Conservation (phyloP, 2,888 invertebrate genomes). For the Rhabditophanes sp. region DNA sequence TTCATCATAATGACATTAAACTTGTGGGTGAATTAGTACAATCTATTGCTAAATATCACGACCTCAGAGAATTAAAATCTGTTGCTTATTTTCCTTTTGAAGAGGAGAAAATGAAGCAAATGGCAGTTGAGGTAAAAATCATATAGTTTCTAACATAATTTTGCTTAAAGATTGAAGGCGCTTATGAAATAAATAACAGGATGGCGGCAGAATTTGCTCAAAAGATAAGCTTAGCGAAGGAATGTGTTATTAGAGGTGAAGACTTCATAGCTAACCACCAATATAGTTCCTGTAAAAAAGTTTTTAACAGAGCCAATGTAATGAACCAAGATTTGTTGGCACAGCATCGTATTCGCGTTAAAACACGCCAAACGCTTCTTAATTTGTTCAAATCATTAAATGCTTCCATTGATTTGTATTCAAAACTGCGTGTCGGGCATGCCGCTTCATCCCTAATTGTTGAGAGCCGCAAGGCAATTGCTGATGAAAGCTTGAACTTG, state of each 20-base stretch:
- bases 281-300: background rate
- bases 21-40: slow-evolving; percentile 27
- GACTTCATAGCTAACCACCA: slow-evolving; percentile 19
- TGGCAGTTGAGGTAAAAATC: slow-evolving; percentile 7
- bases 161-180: slow-evolving; percentile 25
- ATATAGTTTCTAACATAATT: slow-evolving; percentile 2
- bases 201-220: slow-evolving; percentile 32
- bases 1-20: slow-evolving; percentile 28
- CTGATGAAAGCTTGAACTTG: slow-evolving; percentile 28
- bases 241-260: slow-evolving; percentile 35
- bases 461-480: slow-evolving; percentile 30
- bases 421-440: slow-evolving; percentile 22
- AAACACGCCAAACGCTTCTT: slow-evolving; percentile 14
- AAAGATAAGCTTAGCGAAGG: slow-evolving; percentile 27
- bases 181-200: slow-evolving; percentile 25
- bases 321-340: slow-evolving; percentile 4
- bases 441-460: slow-evolving; percentile 23
- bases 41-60: slow-evolving; percentile 20
- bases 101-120: slow-evolving; percentile 3
- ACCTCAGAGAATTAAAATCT: slow-evolving; percentile 14
- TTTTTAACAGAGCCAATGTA: background rate
- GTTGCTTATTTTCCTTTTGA: slow-evolving; percentile 21
- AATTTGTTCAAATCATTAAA: slow-evolving; percentile 15
- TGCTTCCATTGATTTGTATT: slow-evolving; percentile 15
- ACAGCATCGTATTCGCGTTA: slow-evolving; percentile 7